Conservation (phyloP, 1,140 invertebrate genomes). For the Callitettix versicolor region DNA sequence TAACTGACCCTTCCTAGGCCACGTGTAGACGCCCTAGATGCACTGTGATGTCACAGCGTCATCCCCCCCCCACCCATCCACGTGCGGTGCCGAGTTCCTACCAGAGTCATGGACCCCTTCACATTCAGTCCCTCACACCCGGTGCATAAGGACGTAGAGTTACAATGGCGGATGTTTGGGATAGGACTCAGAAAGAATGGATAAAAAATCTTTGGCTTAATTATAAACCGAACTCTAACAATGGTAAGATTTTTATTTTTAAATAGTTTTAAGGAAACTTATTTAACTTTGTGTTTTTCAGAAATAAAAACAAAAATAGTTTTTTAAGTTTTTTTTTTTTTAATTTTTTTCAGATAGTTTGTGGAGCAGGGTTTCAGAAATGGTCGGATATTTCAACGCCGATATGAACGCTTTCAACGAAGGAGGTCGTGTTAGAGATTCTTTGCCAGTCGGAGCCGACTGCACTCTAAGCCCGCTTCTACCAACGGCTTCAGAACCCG, state of each 20-base stretch:
- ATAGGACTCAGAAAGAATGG: constrained; percentile 28
- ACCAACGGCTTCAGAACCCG: neutral
- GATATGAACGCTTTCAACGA: constrained; percentile 22
- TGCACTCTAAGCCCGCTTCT: constrained; percentile 26
- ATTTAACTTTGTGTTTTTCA: neutral
- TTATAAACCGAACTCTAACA: constrained; percentile 9
- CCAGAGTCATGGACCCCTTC: constrained; percentile 15
- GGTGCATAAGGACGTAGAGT: constrained; percentile 2
- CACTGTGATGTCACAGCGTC: constrained; percentile 19
- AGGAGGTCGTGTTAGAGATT: constrained; percentile 20
- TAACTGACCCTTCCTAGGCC: neutral
- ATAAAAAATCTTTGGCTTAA: constrained; percentile 29
- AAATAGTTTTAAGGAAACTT: too few species aligned
- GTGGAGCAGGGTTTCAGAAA: constrained; percentile 32
- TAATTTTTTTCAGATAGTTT: constrained; percentile 27
- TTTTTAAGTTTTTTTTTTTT: constrained; percentile 10
- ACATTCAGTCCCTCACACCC: constrained; percentile 16
- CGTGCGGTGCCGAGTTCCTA: constrained; percentile 19
- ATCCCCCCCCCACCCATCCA: constrained; percentile 16
- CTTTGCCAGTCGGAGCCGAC: constrained; percentile 26
- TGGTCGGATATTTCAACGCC: constrained; percentile 30
- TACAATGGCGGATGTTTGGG: constrained; percentile 26
- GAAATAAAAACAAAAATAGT: constrained; percentile 10
- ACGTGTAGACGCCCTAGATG: constrained; percentile 14
- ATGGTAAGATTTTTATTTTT: constrained; percentile 13